Evolutionary conservation across 1,140 invertebrate genomes (phyloP).

Genomic region (Bombus pyrosoma): DNA sequence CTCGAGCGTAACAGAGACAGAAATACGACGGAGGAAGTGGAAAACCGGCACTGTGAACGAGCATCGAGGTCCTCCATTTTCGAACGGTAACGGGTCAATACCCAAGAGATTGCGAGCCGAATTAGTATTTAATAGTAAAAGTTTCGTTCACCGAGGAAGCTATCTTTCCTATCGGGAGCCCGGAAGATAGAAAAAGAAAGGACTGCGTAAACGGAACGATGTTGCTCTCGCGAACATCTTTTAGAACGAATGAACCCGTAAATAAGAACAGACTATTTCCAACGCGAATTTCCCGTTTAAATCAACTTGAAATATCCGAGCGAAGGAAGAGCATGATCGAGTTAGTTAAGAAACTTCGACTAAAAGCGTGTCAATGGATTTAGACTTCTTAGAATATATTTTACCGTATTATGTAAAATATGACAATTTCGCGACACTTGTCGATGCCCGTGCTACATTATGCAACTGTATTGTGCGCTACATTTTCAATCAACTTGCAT

Average conservation of each 20-base stretch:
- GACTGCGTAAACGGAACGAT: background rate
- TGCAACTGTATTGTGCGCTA: too few species aligned
- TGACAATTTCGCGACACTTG: too few species aligned
- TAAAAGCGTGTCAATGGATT: too few species aligned
- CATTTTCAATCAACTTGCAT: too few species aligned
- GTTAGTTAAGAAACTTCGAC: background rate
- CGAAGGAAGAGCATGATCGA: constrained; percentile 10
- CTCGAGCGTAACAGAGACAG: background rate
- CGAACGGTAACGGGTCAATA: constrained; percentile 51
- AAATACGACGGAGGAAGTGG: background rate
- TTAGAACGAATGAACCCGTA: constrained; percentile 55
- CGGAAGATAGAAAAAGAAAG: background rate
- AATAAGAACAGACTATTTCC: constrained; percentile 54
- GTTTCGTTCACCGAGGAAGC: constrained; percentile 54
- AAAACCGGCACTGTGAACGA: constrained; percentile 21
- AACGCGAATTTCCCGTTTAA: background rate
- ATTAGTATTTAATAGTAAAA: constrained; percentile 73
- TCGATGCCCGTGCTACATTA: too few species aligned
- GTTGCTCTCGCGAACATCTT: constrained; percentile 31
- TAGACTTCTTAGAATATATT: too few species aligned
- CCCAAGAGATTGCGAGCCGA: constrained; percentile 54
- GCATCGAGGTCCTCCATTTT: constrained; percentile 41
- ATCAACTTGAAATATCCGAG: constrained; percentile 12
- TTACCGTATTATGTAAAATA: too few species aligned
- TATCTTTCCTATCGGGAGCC: constrained; percentile 37